Conservation (phyloP, 2,113 vertebrate genomes). For the Spermophilus dauricus region DNA sequence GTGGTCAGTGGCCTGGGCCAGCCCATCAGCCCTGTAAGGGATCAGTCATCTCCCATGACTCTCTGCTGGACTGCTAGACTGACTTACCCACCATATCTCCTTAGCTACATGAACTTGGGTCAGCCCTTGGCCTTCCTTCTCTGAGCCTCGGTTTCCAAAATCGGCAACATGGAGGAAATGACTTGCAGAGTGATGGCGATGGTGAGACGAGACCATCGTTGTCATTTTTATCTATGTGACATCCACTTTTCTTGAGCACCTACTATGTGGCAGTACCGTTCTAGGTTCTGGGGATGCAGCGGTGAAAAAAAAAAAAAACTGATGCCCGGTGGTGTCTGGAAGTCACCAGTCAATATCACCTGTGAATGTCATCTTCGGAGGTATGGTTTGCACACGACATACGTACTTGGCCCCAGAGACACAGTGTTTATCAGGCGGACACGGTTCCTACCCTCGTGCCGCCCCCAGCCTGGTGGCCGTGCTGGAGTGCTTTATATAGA, state of each 20-base stretch:
- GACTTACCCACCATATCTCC: fast-evolving
- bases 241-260: not conserved
- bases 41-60: not conserved
- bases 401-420: not conserved
- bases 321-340: not conserved
- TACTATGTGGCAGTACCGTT: not conserved
- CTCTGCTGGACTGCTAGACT: not conserved
- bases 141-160: not conserved
- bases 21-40: not conserved
- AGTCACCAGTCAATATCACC: not conserved
- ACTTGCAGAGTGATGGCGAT: not conserved
- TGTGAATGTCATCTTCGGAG: not conserved
- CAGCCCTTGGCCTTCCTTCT: not conserved
- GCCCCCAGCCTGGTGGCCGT: constrained; percentile 5
- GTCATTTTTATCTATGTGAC: not conserved
- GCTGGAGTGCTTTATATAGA: constrained; percentile 63
- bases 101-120: not conserved
- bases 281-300: not conserved
- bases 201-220: not conserved
- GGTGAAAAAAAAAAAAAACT: not conserved
- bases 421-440: not conserved
- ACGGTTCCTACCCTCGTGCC: not conserved
- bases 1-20: not conserved
- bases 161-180: not conserved
- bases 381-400: not conserved